Base-by-base conservation (phyloP, 2,797 vertebrate genomes). In the Epinephelus coioides region DNA sequence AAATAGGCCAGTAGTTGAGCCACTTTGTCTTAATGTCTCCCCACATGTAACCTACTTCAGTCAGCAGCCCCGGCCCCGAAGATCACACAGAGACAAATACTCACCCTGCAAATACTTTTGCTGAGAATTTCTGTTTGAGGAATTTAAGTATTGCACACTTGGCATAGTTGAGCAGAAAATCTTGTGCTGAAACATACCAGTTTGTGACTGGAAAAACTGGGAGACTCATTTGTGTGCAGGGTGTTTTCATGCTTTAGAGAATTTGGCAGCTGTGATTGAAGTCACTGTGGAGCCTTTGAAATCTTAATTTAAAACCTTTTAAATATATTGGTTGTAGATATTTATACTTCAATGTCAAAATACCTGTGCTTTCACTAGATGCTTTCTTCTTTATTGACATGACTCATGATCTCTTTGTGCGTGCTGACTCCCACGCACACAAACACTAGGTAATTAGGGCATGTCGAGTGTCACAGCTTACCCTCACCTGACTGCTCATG, bases 1-100 rank as follows among this genome's bases (percentile, higher is more conserved):
- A 96, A 90, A 82, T 93, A 94, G 94, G 94, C 80, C 94, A 94
- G 66, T 78, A 49, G 87, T 86, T 62, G 83, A 91, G 90, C 82
- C 86, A 86, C 71, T 81, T 63, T 79, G 74, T 83, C 81, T 90
- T 88, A 84, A 75, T 40, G 66, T 90, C 91, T 75, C 71, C 81
- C 88, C 85, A 86, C 78, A 75, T 81, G 82, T 92, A 94, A 92
- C 92, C 92, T 89, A 94, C 80, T 94, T 95, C 83, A 79, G 76
- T 63, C 54, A 69, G 76, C 66, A 59, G 73, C 8, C 44, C 72
- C 6, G 5, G 59, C 82, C 27, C 73, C 2, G 0, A 13, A 25
- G 7, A 82, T 74, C 49, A 79, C 57, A 47, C 40, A 38, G 38
- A 21, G 2, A 49, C 15, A 23, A 61, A 66, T 7, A 21, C 15